Conservation (phyloP, 2,888 invertebrate genomes). For the Xestoiulus laeticollis region DNA sequence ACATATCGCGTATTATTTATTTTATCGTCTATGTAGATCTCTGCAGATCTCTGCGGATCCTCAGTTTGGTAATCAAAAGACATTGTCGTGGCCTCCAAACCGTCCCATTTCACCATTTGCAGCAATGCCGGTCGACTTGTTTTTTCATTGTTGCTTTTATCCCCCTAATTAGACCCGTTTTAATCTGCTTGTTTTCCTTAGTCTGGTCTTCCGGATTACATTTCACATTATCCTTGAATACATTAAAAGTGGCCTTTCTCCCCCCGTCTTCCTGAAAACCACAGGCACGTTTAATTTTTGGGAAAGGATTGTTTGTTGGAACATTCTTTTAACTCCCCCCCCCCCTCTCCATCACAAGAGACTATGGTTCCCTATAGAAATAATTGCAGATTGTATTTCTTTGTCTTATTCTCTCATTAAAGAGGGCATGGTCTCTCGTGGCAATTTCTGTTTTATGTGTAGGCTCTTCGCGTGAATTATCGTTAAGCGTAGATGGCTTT, state of each 20-base stretch:
- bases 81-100: background rate
- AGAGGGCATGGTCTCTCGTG: background rate
- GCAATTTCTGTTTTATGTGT: conserved; percentile 3
- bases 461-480: conserved; percentile 1
- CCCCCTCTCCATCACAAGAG: background rate
- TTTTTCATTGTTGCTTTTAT: background rate
- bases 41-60: background rate
- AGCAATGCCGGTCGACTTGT: background rate
- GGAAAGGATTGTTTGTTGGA: background rate
- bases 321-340: background rate
- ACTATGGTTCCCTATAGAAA: background rate
- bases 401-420: conserved; percentile 8
- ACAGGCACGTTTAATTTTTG: background rate
- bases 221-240: background rate
- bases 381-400: background rate
- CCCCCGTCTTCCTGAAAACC: conserved; percentile 26
- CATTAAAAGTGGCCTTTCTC: conserved; percentile 10
- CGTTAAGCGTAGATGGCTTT: background rate
- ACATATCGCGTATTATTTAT: too few species aligned
- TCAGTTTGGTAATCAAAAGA: background rate
- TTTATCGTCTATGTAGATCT: too few species aligned
- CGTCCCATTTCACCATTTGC: background rate
- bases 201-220: background rate
- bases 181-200: background rate
- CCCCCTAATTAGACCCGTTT: background rate